Conservation (phyloP, 2,888 invertebrate genomes). For the Lepidochrysops patricia region DNA sequence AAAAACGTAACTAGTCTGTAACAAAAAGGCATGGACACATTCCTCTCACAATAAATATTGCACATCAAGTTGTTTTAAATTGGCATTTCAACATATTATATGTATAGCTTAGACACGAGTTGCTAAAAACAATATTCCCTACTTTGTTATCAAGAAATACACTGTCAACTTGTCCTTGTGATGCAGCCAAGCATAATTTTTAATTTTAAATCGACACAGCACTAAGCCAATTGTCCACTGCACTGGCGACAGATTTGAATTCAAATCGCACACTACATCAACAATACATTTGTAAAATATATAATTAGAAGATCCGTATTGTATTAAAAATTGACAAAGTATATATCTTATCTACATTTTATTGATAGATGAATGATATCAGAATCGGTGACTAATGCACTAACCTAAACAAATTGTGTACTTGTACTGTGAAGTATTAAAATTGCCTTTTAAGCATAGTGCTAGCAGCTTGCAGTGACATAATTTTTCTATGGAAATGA, state of each 20-base stretch:
- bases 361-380: constrained; percentile 2
- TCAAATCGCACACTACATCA: neutral
- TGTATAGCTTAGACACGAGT: too few species aligned
- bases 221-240: neutral
- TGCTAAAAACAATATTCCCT: neutral
- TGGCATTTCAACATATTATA: too few species aligned
- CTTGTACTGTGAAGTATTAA: neutral
- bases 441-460: neutral
- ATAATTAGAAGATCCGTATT: neutral
- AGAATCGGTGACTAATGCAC: neutral
- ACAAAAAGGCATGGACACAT: too few species aligned
- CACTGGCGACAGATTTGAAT: neutral
- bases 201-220: neutral
- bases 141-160: neutral
- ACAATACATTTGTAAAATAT: neutral
- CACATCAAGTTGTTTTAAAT: too few species aligned
- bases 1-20: too few species aligned
- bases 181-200: neutral
- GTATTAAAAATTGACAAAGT: neutral
- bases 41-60: too few species aligned
- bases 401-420: neutral
- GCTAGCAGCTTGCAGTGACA: neutral
- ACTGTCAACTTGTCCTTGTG: neutral
- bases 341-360: neutral
- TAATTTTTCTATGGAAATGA: too few species aligned